These are phyloP conservation scores for Ceyx cyanopectus DNA, from an alignment of 2,113 vertebrate species.

Conservation along the genomic window DNA sequence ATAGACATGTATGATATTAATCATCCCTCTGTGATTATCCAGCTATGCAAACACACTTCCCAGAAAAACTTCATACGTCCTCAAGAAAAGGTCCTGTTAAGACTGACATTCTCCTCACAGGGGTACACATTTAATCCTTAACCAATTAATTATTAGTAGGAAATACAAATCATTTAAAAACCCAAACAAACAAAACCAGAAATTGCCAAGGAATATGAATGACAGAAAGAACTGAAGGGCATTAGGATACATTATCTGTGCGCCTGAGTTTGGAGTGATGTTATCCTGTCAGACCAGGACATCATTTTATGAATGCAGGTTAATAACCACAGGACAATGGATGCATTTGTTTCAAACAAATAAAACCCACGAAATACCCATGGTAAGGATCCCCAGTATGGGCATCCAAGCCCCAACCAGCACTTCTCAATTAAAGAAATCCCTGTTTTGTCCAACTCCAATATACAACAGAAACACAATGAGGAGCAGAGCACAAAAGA, in stretches of 20 bases:
- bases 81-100: not conserved
- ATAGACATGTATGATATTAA: fast-evolving
- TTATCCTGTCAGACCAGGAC: no score
- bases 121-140: not conserved
- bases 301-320: not conserved
- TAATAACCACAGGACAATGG: not conserved
- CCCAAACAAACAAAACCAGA: not conserved
- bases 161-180: not conserved
- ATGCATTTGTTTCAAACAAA: not conserved
- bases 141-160: not conserved
- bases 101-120: not conserved
- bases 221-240: not conserved
- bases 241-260: not conserved
- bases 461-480: not conserved
- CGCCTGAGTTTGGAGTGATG: not conserved
- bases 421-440: not conserved
- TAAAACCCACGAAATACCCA: not conserved
- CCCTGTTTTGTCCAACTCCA: not conserved
- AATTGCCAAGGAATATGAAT: not conserved
- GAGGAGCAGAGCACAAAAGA: not conserved
- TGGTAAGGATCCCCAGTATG: not conserved
- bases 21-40: not conserved
- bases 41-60: not conserved
- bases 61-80: not conserved
- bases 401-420: not conserved